Conservation (phyloP, 2,113 vertebrate species). For the Anser cygnoides region DNA sequence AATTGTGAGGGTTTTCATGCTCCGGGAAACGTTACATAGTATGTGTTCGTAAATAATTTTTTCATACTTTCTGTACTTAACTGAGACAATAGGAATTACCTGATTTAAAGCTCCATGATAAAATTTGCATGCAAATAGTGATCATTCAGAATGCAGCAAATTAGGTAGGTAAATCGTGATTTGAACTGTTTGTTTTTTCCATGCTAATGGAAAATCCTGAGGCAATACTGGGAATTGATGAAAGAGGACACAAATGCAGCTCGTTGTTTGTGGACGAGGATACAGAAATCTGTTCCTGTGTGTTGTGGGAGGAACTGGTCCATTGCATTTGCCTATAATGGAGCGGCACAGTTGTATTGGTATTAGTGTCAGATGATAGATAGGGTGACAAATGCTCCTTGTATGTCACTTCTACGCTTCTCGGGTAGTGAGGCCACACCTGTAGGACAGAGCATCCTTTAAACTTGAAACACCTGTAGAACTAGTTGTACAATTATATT, state of each 20-base stretch:
- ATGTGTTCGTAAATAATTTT: background rate
- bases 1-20: background rate
- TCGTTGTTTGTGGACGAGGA: background rate
- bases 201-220: background rate
- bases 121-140: background rate
- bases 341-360: background rate
- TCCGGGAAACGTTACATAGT: background rate
- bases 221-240: background rate
- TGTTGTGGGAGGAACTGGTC: background rate
- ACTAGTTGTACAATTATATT: slow-evolving; percentile 52
- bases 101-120: background rate
- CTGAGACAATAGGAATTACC: background rate
- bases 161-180: background rate
- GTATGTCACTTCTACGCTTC: slow-evolving; percentile 5
- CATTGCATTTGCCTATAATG: background rate
- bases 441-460: slow-evolving; percentile 37
- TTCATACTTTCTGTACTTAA: background rate
- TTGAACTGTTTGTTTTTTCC: background rate
- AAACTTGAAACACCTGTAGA: slow-evolving; percentile 65
- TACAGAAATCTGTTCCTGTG: background rate
- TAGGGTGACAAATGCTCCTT: slow-evolving; percentile 34
- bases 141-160: background rate
- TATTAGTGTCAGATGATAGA: slow-evolving; percentile 34
- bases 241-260: background rate
- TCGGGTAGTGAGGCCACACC: slow-evolving; percentile 8